Evolutionary conservation across 2,113 vertebrate species (phyloP).

Genomic region (Sinosuthora webbiana): DNA sequence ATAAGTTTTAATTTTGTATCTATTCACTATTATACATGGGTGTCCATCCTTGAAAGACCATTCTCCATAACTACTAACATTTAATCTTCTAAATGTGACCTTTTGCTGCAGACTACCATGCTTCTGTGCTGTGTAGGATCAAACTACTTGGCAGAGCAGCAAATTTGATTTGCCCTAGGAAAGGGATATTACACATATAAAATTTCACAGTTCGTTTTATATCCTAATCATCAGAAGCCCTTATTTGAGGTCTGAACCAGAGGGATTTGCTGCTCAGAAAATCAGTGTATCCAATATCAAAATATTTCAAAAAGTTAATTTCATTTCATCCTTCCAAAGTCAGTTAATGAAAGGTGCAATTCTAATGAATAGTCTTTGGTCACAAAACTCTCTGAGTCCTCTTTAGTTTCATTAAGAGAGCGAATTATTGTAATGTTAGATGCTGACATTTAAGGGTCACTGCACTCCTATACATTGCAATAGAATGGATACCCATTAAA

Average conservation of each 20-base stretch:
- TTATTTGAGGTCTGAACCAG: conserved; percentile 17
- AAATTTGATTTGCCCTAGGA: conserved; percentile 52
- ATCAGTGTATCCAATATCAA: conserved; percentile 45
- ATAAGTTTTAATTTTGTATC: background rate
- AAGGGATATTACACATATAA: conserved; percentile 13
- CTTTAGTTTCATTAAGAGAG: conserved; percentile 51
- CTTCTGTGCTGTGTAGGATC: background rate
- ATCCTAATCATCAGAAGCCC: conserved; percentile 35
- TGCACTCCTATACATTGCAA: conserved; percentile 14
- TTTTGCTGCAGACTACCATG: background rate
- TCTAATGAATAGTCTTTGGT: background rate
- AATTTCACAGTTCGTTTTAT: conserved; percentile 62
- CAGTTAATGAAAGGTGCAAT: conserved; percentile 55
- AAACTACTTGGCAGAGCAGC: conserved; percentile 24
- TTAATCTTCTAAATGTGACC: background rate
- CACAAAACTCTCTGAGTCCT: conserved; percentile 8
- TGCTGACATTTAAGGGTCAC: conserved; percentile 61
- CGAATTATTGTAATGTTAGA: conserved; percentile 55
- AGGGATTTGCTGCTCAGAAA: conserved; percentile 27
- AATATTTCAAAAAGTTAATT: conserved; percentile 56
- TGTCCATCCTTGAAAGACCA: background rate
- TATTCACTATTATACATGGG: background rate
- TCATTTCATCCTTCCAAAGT: conserved; percentile 42
- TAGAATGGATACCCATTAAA: conserved; percentile 27
- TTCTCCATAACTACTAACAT: background rate